These are phyloP conservation scores for Onychomys torridus DNA, from an alignment of 2,797 vertebrate genomes.

Conservation along the genomic window DNA sequence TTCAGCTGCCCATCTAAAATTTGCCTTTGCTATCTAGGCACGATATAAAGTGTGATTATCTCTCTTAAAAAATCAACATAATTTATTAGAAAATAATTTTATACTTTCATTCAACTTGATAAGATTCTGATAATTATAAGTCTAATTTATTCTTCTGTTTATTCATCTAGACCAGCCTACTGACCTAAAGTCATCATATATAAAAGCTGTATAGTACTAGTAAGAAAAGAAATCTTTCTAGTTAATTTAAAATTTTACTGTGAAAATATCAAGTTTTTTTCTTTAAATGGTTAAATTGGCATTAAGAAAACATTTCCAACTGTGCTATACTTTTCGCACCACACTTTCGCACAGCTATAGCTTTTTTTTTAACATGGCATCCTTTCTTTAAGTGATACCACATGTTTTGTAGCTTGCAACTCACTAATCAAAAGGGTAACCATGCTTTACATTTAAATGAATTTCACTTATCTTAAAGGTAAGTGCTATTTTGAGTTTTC, in stretches of 20 bases:
- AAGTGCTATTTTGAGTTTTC: conserved; percentile 80
- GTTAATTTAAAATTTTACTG: conserved; percentile 41
- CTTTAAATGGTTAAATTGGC: conserved; percentile 75
- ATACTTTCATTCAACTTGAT: conserved; percentile 40
- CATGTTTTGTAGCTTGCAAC: conserved; percentile 73
- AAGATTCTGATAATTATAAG: not conserved
- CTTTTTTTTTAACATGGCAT: conserved; percentile 4
- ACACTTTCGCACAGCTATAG: not conserved
- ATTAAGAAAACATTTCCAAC: conserved; percentile 82
- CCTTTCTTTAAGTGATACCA: conserved; percentile 61
- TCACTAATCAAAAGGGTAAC: conserved; percentile 84
- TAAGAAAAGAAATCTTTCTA: not conserved
- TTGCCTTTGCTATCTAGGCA: not conserved
- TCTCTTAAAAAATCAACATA: not conserved
- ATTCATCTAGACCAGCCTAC: not conserved
- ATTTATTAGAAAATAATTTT: not conserved
- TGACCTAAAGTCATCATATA: not conserved
- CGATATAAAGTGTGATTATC: not conserved
- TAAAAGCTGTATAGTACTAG: not conserved
- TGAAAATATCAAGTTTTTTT: conserved; percentile 56
- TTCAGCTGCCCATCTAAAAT: not conserved
- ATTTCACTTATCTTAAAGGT: conserved; percentile 83
- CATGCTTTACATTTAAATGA: conserved; percentile 78
- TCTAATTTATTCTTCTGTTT: not conserved
- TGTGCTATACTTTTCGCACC: conserved; percentile 71